phyloP scores from a whole-genome alignment of 2,797 vertebrate genomes.

The Momotus momota region DNA sequence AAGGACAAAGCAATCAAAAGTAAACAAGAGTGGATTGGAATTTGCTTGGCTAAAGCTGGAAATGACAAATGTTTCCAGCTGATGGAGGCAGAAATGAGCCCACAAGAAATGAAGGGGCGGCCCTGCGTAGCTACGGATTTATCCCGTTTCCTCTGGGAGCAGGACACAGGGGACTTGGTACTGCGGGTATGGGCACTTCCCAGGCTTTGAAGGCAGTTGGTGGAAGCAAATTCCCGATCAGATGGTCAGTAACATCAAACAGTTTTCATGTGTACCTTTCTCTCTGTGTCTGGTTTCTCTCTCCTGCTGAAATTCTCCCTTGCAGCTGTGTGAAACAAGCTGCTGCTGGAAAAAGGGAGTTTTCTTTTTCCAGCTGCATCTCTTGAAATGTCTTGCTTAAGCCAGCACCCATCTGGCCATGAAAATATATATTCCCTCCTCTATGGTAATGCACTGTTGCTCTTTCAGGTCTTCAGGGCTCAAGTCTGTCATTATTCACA shows the following conservation, averaged over 20 bases:
- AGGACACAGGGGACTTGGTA: neutral
- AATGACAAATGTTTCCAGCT: slow-evolving; percentile 44
- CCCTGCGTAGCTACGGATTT: neutral
- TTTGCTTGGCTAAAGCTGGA: slow-evolving; percentile 56
- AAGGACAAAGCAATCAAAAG: slow-evolving; percentile 80
- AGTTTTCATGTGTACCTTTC: neutral
- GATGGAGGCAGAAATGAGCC: slow-evolving; percentile 14
- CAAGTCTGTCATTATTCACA: neutral
- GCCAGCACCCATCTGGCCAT: neutral
- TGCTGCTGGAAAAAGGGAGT: neutral
- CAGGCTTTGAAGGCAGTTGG: neutral
- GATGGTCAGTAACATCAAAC: neutral
- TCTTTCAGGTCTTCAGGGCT: neutral
- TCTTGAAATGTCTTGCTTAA: neutral
- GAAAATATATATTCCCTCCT: neutral
- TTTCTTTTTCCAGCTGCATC: neutral
- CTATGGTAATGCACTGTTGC: neutral
- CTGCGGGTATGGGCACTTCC: neutral
- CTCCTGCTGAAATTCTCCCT: neutral
- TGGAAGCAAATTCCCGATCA: neutral
- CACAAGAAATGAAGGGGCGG: neutral
- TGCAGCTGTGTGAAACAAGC: neutral
- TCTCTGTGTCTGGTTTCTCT: neutral
- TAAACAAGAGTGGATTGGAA: slow-evolving; percentile 69
- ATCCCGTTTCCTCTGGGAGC: neutral